Evolutionary conservation across 2,113 vertebrate genomes (phyloP).

Genomic region (Mirounga angustirostris): DNA sequence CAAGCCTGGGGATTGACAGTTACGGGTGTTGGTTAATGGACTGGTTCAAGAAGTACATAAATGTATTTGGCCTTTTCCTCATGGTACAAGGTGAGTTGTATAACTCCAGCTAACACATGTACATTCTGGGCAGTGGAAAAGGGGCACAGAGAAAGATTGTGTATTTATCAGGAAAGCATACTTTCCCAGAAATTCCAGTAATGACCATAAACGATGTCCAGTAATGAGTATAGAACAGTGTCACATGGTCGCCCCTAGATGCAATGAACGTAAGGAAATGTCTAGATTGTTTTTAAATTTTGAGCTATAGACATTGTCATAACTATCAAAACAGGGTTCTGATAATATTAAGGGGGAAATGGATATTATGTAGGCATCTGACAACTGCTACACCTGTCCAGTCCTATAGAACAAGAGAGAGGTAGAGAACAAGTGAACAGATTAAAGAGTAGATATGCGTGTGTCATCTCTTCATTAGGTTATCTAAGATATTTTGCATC

Average conservation of each 20-base stretch:
- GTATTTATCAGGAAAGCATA: not conserved
- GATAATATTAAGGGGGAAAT: not conserved
- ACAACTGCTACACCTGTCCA: not conserved
- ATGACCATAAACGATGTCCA: not conserved
- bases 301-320: not conserved
- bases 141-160: not conserved
- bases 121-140: not conserved
- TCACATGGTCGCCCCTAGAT: not conserved
- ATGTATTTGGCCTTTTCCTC: not conserved
- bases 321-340: not conserved
- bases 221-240: not conserved
- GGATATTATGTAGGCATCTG: not conserved
- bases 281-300: not conserved
- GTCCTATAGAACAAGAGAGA: not conserved
- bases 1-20: not conserved
- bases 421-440: not conserved
- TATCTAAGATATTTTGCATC: slow-evolving; percentile 17
- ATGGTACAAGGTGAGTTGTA: not conserved
- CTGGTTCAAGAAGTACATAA: not conserved
- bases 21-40: not conserved
- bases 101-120: not conserved
- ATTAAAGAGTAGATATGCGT: not conserved
- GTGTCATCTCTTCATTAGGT: not conserved
- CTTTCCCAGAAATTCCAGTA: not conserved
- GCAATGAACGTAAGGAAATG: not conserved